These are phyloP conservation scores for Pantherophis alleghaniensis DNA, from an alignment of 2,797 vertebrate species.

Conservation along the genomic window DNA sequence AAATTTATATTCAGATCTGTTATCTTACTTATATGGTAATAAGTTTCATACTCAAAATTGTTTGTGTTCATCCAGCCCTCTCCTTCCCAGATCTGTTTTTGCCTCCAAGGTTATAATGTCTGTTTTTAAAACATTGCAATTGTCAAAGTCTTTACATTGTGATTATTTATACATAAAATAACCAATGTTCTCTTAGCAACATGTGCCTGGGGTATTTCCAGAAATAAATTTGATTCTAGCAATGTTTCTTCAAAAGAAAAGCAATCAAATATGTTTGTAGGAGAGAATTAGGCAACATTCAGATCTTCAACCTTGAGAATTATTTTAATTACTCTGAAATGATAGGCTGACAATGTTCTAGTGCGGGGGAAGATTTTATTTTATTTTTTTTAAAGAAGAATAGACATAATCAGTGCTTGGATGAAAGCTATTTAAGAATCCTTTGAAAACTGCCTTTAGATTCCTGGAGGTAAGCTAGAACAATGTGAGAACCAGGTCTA, in stretches of 20 bases:
- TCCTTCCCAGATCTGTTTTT: background rate
- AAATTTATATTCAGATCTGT: background rate
- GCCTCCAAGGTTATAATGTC: background rate
- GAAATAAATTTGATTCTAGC: background rate
- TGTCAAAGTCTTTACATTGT: background rate
- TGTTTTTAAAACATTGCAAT: background rate
- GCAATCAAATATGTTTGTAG: background rate
- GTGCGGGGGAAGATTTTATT: background rate
- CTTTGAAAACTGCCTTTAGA: background rate
- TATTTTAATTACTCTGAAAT: background rate
- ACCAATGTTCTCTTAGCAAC: background rate
- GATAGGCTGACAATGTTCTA: background rate
- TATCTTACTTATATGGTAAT: background rate
- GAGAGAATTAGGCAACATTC: background rate
- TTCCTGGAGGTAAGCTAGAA: background rate
- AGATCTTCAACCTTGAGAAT: background rate
- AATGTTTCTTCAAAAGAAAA: background rate
- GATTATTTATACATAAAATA: slow-evolving; percentile 8
- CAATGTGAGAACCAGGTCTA: background rate
- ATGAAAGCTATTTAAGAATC: background rate
- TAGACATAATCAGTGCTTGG: background rate
- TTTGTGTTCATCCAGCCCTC: background rate
- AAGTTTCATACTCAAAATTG: background rate
- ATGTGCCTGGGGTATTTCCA: background rate
- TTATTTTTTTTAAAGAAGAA: background rate